Evolutionary conservation across 2,888 invertebrate species (phyloP), one percentile per base, ranked within the genome.

Genomic region (Thecocarcelia acutangulata): DNA sequence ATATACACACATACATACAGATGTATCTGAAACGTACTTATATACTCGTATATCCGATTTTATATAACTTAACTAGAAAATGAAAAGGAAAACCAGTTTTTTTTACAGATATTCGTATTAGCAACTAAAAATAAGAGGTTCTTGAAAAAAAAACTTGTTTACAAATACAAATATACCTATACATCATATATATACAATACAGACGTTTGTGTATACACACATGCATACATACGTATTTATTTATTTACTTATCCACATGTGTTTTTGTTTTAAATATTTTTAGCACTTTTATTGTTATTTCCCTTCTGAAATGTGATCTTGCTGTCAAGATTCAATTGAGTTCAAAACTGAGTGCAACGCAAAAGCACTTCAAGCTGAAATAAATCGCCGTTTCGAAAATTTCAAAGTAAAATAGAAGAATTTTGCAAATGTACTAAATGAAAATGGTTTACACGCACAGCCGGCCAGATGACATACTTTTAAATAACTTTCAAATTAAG

Each of bases 401-500:
- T 64, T 44, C 72, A 78, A 46, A 12, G 33, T 44, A 5, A 11
- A 63, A 50, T 33, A 42, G 50, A 54, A 42, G 33, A 69, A 77
- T 52, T 80, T 79, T 44, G 54, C 74, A 58, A 70, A 68, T 66
- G 50, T 52, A 33, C 48, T n/a, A 54, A 76, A 58, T 68, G 66
- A 70, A 81, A 64, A 78, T 74, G 78, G 40, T 74, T 58, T 73
- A 42, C 54, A 44, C 50, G 13, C 63, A 74, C 64, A 52, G 44
- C 42, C 61, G 59, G 63, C 21, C 50, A 9, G 68, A 52, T 72
- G 89, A 90, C 80, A 88, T 91, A 76, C 84, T 91, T 79, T 85
- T 93, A 24, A 93, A 92, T 85, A 93, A 93, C 83, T 94, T 94
- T 89, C 89, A 92, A 59, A 92, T 93, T 76, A 92, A 92, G 84